phyloP scores from a whole-genome alignment of 2,797 vertebrate genomes.

The Selene dorsalis region DNA sequence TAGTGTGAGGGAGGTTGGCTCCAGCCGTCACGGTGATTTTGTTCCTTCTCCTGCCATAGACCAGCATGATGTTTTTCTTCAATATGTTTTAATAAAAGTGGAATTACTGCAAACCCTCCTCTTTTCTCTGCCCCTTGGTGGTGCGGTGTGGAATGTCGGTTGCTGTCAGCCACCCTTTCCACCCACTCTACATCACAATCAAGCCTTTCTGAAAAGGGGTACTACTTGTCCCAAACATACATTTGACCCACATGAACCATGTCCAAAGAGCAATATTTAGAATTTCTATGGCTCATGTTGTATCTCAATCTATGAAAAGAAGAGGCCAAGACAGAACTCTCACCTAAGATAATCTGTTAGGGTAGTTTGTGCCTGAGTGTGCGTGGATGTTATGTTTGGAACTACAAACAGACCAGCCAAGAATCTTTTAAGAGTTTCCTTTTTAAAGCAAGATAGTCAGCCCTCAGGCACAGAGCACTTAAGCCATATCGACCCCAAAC shows the following conservation, averaged over 20 bases:
- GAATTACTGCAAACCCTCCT: constrained; percentile 77
- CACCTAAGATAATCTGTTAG: constrained; percentile 5
- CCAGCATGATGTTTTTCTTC: constrained; percentile 77
- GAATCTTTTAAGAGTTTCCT: constrained; percentile 58
- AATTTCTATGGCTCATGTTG: constrained; percentile 13
- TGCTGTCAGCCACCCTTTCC: constrained; percentile 57
- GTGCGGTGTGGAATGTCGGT: constrained; percentile 79
- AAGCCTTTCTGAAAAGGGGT: constrained; percentile 37
- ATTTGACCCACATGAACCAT: constrained; percentile 48
- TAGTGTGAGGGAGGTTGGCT: constrained; percentile 37
- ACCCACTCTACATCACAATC: constrained; percentile 27
- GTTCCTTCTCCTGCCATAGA: constrained; percentile 55
- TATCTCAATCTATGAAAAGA: background rate
- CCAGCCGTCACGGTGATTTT: constrained; percentile 72
- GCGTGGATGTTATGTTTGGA: constrained; percentile 12
- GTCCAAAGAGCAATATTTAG: constrained; percentile 40
- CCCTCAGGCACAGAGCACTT: constrained; percentile 66
- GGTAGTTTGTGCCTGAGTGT: constrained; percentile 16
- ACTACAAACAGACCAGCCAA: constrained; percentile 35
- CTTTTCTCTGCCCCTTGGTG: constrained; percentile 64
- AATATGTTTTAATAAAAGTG: constrained; percentile 87
- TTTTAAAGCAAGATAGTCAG: constrained; percentile 53
- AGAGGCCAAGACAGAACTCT: background rate
- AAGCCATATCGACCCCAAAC: constrained; percentile 64
- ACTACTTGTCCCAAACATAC: constrained; percentile 41